Evolutionary conservation across 2,888 invertebrate species (phyloP).

Genomic region (Frankliniella intonsa): DNA sequence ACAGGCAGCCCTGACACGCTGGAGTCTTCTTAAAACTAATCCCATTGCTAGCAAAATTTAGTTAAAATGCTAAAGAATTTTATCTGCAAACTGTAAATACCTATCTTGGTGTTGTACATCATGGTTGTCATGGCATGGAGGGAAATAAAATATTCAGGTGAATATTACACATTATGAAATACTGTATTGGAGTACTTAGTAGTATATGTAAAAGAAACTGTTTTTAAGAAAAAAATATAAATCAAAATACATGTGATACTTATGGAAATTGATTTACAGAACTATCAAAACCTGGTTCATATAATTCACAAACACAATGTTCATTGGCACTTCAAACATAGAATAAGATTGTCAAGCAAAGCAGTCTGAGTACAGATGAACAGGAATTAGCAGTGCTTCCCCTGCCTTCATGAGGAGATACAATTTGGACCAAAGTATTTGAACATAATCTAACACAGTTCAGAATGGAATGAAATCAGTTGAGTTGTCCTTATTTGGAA

Average conservation of each 20-base stretch:
- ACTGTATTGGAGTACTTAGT: no score
- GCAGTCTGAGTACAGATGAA: background rate
- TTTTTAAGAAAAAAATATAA: background rate
- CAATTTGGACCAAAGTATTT: background rate
- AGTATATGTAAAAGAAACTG: no score
- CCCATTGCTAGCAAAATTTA: background rate
- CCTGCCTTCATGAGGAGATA: background rate
- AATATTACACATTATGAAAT: no score
- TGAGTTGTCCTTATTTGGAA: background rate
- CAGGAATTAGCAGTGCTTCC: background rate
- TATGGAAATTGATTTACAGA: background rate
- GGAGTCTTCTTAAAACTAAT: conserved; percentile 28
- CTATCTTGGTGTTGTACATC: no score
- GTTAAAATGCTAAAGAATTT: background rate
- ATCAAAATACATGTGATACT: background rate
- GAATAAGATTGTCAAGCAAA: conserved; percentile 23
- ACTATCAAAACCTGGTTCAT: background rate
- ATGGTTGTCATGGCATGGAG: no score
- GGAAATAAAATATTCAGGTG: no score
- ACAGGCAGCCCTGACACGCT: conserved; percentile 35
- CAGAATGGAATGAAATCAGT: background rate
- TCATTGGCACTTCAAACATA: conserved; percentile 1
- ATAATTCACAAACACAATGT: background rate
- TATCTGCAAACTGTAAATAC: background rate
- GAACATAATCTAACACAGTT: background rate